A percentile compares a stretch with the other conserved stretches of the same genome.
Conservation (phyloP, 1,140 invertebrate species). For the Macrosteles quadrilineatus region DNA sequence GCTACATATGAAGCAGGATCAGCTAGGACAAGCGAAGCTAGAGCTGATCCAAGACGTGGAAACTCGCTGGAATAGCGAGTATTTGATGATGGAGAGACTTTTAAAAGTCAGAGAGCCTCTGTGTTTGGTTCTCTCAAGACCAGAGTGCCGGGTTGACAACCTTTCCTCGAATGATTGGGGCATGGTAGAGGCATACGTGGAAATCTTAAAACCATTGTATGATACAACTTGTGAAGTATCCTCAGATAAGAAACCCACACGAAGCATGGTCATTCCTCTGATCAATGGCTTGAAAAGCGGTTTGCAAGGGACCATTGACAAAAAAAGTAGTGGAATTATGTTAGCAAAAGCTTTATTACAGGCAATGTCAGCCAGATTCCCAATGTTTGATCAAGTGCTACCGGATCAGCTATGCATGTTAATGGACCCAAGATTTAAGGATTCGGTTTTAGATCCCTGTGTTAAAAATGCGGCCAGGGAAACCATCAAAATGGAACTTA, state of each 20-base stretch:
- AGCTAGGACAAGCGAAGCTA: constrained; percentile 14
- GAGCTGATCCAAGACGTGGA: constrained; percentile 26
- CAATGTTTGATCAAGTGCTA: neutral
- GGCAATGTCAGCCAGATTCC: neutral
- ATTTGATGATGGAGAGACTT: constrained; percentile 31
- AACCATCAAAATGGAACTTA: neutral
- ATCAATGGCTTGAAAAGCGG: constrained; percentile 9
- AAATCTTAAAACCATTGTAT: constrained; percentile 25
- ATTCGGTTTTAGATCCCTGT: neutral
- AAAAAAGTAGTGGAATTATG: neutral
- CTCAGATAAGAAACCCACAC: constrained; percentile 12
- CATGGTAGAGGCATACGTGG: constrained; percentile 15
- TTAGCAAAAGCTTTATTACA: neutral
- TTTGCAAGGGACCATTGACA: neutral
- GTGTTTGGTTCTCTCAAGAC: neutral
- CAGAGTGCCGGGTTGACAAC: constrained; percentile 1
- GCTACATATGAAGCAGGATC: constrained; percentile 27
- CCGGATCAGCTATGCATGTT: neutral
- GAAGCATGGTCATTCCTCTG: constrained; percentile 18
- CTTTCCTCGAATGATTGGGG: constrained; percentile 9
- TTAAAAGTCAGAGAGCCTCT: constrained; percentile 22
- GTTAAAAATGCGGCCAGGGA: neutral
- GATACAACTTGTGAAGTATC: constrained; percentile 25
- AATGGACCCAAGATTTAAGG: neutral
- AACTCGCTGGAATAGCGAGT: constrained; percentile 31